Conservation (phyloP, 2,888 invertebrate species). For the Ametastegia equiseti region DNA sequence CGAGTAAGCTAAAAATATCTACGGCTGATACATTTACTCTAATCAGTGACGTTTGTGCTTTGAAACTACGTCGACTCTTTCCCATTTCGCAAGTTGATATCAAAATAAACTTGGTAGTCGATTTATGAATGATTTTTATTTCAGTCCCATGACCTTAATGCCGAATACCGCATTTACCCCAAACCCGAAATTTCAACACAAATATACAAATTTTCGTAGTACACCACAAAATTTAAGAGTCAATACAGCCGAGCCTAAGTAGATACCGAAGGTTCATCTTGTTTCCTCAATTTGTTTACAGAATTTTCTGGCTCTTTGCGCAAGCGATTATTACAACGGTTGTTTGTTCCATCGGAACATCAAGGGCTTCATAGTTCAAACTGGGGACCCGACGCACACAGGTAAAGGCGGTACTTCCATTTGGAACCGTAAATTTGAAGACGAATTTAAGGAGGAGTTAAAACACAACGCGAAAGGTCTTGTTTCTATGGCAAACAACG, state of each 20-base stretch:
- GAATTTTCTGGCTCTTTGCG: constrained; percentile 98
- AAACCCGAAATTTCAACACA: background rate
- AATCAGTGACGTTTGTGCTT: constrained; percentile 1
- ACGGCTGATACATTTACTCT: background rate
- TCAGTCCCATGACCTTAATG: background rate
- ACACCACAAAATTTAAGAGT: background rate
- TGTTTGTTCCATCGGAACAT: constrained; percentile 88
- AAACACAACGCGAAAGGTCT: constrained; percentile 95
- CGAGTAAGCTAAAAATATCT: constrained; percentile 26
- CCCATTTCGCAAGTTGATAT: background rate
- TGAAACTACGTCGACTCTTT: background rate
- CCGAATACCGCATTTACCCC: background rate
- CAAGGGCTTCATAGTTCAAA: constrained; percentile 89
- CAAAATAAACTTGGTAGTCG: background rate
- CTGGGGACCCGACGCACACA: constrained; percentile 90
- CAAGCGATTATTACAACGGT: constrained; percentile 93
- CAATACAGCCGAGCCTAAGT: background rate
- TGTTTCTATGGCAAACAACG: constrained; percentile 99
- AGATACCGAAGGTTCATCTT: no score
- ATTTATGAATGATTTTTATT: background rate
- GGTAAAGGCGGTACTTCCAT: constrained; percentile 98
- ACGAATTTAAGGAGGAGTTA: constrained; percentile 96
- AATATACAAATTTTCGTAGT: background rate
- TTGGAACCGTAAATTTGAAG: constrained; percentile 98
- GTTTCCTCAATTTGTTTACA: no score